Percentiles rank a stretch among this genome's conserved stretches.
Conservation (phyloP, 2,797 vertebrate species). For the Cygnus olor region DNA sequence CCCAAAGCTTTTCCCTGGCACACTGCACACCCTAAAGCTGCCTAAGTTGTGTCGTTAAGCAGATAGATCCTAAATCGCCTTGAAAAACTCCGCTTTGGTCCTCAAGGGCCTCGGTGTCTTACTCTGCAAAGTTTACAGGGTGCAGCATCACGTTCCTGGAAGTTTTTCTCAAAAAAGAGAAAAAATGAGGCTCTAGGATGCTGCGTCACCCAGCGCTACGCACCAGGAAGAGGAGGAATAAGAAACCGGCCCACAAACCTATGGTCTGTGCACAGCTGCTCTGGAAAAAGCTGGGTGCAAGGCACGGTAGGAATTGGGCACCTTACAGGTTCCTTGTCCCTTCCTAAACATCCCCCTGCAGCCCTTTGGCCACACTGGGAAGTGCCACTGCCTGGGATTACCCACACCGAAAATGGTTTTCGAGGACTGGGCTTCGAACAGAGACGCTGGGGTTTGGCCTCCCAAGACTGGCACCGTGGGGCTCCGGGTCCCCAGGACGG, state of each 20-base stretch:
- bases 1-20: no score
- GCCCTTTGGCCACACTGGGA: neutral
- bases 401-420: neutral
- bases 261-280: neutral
- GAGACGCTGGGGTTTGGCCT: neutral
- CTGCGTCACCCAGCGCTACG: neutral
- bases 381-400: neutral
- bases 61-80: neutral
- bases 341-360: neutral
- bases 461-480: neutral
- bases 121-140: neutral
- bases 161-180: neutral
- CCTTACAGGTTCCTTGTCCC: neutral
- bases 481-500: neutral
- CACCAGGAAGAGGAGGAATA: neutral
- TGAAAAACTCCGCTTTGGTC: neutral
- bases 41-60: neutral
- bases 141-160: neutral
- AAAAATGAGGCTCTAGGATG: neutral
- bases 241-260: neutral
- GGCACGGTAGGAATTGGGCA: accelerated
- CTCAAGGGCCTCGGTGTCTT: neutral
- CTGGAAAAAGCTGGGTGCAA: neutral
- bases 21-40: neutral
- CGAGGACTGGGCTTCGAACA: neutral